phyloP scores from a whole-genome alignment of 2,113 vertebrate species.

The Zootoca vivipara region DNA sequence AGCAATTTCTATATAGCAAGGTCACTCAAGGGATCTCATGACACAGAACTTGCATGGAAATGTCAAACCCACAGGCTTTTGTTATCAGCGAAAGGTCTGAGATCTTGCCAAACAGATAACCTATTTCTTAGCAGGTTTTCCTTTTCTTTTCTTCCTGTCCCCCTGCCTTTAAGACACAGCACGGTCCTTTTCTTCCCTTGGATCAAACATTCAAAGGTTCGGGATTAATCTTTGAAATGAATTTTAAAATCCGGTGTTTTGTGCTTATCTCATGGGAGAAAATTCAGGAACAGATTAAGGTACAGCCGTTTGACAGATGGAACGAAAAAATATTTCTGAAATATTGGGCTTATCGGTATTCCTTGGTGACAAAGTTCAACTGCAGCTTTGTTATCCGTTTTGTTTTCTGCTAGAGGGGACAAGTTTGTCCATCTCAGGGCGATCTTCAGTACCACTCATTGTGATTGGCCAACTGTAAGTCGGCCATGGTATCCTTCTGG shows the following conservation, averaged over 20 bases:
- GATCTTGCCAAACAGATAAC: slow-evolving; percentile 29
- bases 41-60: slow-evolving; percentile 24
- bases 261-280: not conserved
- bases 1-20: slow-evolving; percentile 43
- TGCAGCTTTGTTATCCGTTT: not conserved
- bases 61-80: slow-evolving; percentile 37
- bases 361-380: not conserved
- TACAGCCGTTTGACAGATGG: not conserved
- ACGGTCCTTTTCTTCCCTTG: not conserved
- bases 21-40: slow-evolving; percentile 36
- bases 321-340: not conserved
- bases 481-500: too few relatives aligned
- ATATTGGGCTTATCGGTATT: not conserved
- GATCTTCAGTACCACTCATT: not conserved
- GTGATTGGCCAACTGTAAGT: not conserved
- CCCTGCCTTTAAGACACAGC: not conserved
- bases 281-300: not conserved
- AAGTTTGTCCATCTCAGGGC: not conserved
- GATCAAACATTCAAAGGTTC: not conserved
- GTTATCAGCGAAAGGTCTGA: not conserved
- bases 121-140: not conserved
- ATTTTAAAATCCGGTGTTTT: not conserved
- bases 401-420: not conserved
- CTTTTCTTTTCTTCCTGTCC: not conserved
- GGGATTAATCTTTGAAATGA: not conserved